Base-by-base conservation (phyloP, 1,140 invertebrate species). In the Dendrolimus punctatus region DNA sequence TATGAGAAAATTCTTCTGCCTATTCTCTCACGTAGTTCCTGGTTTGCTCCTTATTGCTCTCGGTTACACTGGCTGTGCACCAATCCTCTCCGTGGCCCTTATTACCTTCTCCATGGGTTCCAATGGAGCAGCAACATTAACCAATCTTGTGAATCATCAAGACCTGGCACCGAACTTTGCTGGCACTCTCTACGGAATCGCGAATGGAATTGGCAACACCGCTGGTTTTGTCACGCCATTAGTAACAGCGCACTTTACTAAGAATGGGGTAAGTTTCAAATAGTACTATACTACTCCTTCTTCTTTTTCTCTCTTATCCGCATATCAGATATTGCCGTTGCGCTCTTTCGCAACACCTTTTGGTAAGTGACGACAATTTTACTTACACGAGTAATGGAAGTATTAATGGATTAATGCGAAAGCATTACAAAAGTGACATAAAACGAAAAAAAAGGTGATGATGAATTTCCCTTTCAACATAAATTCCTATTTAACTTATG, bases 121-220 rank as follows among this genome's bases (percentile, higher is more conserved):
- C 1, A 95, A 95, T 58, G 95, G 95, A 0, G 94, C 95, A 23
- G 93, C 93, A 0, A 95, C 94, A 10, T 89, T 95, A 45, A 95
- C 95, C 1, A 96, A 91, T 81, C 88, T 95, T 66, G 92, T 94
- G 64, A 96, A 96, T 76, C 93, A 95, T 51, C 92, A 97, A 75
- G 94, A 96, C 82, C 80, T 96, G 49, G 93, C 94, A 1, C 87
- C 87, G 0, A 96, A 95, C 79, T 94, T 90, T 83, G 95, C 95
- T 8, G 93, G 92, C 8, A 91, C 92, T 0, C 64, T 94, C 23
- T 94, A 94, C 51, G 93, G 93, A 6, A 91, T 94, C 23, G 92
- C 93, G 49, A 94, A 94, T 59, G 92, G 91, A 6, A 88, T 94
- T 38, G 93, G 92, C 2, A 92, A 92, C 46, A 92, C 92, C 0